These are phyloP conservation scores for Holcopasites calliopsidis DNA, from an alignment of 1,140 invertebrate genomes.

Conservation along the genomic window DNA sequence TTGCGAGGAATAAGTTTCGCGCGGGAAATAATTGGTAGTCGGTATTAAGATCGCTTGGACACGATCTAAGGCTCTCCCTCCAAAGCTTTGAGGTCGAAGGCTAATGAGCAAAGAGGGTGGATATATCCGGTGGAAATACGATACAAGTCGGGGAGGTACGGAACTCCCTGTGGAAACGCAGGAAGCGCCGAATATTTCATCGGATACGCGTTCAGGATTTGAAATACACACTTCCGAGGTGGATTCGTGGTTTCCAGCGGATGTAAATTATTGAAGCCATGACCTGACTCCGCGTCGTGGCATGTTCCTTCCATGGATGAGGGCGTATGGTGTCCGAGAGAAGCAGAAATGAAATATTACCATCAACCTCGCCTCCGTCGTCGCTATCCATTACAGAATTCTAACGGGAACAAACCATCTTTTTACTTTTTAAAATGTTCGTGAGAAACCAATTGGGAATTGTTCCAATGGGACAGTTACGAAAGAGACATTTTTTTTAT, in stretches of 20 bases:
- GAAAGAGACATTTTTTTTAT: no score
- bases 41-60: neutral
- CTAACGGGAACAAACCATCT: no score
- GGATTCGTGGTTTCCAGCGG: neutral
- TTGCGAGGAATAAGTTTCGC: no score
- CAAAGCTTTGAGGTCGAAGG: neutral
- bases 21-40: neutral
- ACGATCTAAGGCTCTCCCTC: neutral
- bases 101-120: no score
- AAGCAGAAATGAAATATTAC: neutral
- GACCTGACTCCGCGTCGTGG: neutral
- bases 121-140: neutral
- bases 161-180: neutral
- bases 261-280: slow-evolving; percentile 3
- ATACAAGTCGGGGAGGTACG: neutral
- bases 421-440: no score
- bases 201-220: neutral
- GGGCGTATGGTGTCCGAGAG: no score
- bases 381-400: neutral
- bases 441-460: no score
- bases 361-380: neutral
- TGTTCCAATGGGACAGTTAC: no score
- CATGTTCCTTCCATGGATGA: neutral
- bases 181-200: slow-evolving; percentile 6
- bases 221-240: neutral